Percentiles rank a stretch among this genome's conserved stretches.
These are phyloP conservation scores for Hybognathus amarus DNA, from an alignment of 2,797 vertebrate genomes.

Conservation along the genomic window DNA sequence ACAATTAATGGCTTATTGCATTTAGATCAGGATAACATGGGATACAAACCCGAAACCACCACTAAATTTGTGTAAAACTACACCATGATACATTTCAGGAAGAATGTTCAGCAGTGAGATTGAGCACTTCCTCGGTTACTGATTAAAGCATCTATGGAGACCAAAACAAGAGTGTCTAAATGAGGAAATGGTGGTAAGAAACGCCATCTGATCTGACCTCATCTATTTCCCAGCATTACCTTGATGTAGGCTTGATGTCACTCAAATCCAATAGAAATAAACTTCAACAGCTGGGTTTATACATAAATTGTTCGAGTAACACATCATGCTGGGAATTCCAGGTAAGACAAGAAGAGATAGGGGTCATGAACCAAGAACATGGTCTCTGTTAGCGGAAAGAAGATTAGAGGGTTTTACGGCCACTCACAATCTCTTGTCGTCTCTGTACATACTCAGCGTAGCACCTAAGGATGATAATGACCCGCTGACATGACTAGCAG, in stretches of 20 bases:
- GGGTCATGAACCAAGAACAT: not conserved
- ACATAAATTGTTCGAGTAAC: not conserved
- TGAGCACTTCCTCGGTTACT: constrained; percentile 25
- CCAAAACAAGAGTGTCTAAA: constrained; percentile 10
- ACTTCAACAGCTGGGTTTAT: not conserved
- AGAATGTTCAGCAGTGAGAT: not conserved
- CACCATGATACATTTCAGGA: not conserved
- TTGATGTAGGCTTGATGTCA: constrained; percentile 32
- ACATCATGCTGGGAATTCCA: not conserved
- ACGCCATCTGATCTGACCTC: constrained; percentile 16
- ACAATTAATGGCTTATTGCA: not conserved
- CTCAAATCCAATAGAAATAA: not conserved
- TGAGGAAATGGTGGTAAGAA: constrained; percentile 28
- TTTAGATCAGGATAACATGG: not conserved
- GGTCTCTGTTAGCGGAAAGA: constrained; percentile 17
- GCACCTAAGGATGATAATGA: not conserved
- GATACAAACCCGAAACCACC: not conserved
- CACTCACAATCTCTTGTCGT: constrained; percentile 1
- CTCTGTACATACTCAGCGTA: not conserved
- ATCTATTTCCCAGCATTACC: constrained; percentile 29
- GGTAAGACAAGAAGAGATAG: constrained; percentile 8
- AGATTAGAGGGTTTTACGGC: constrained; percentile 34
- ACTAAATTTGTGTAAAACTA: not conserved
- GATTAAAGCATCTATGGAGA: constrained; percentile 6
- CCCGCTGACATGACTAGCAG: not conserved